Evolutionary conservation across 30 jellyfish, hydroid and myxozoan genomes (phyloP).

Genomic region (Nemopilema nomurai): DNA sequence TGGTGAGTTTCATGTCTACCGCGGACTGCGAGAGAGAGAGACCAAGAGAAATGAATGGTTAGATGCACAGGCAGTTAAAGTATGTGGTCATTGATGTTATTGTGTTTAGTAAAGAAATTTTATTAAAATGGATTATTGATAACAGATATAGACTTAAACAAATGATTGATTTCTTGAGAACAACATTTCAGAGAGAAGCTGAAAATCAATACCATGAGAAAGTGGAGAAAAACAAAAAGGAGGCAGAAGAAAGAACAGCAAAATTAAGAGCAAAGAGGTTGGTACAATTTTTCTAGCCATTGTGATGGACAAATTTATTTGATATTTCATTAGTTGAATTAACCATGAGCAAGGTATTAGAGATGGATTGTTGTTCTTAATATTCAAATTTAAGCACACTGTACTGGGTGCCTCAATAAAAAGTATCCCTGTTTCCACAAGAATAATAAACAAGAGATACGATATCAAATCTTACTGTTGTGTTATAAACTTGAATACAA

Average conservation of each 20-base stretch:
- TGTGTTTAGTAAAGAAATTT: too few relatives aligned
- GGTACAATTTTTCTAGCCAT: too few relatives aligned
- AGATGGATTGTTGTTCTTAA: too few relatives aligned
- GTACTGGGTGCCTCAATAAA: too few relatives aligned
- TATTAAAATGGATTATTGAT: background rate
- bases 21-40: constrained; percentile 91
- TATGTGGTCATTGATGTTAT: constrained; percentile 12
- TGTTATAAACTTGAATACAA: too few relatives aligned
- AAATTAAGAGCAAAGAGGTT: constrained; percentile 89
- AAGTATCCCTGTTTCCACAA: too few relatives aligned
- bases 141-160: background rate
- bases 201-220: constrained; percentile 74
- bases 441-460: too few relatives aligned
- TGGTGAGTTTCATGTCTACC: constrained; percentile 98
- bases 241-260: constrained; percentile 73
- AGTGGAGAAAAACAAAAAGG: constrained; percentile 44
- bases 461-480: too few relatives aligned
- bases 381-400: too few relatives aligned
- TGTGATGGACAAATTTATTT: too few relatives aligned
- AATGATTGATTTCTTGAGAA: background rate
- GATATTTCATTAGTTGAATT: too few relatives aligned
- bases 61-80: constrained; percentile 80
- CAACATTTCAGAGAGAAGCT: constrained; percentile 47
- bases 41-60: constrained; percentile 76
- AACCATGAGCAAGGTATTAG: too few relatives aligned